A percentile compares a stretch with the other conserved stretches of the same genome.
Conservation (phyloP, 1,140 invertebrate genomes). For the Lepidurus packardi region DNA sequence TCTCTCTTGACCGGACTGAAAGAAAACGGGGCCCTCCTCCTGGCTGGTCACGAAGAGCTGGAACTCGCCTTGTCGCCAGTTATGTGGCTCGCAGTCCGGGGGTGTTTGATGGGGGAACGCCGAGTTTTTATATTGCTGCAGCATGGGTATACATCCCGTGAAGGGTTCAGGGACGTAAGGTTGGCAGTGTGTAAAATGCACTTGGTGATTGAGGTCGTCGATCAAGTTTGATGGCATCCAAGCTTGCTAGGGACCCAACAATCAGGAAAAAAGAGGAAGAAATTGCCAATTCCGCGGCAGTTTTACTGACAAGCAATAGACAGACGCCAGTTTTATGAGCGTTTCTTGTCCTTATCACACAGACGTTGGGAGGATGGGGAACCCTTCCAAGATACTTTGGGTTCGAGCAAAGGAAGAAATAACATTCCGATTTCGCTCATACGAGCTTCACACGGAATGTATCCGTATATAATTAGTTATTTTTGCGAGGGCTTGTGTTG, state of each 20-base stretch:
- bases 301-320: constrained; percentile 19
- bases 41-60: no score
- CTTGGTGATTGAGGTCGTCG: background rate
- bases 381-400: background rate
- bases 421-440: background rate
- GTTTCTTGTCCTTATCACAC: background rate
- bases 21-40: background rate
- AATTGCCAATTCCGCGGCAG: background rate
- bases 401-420: background rate
- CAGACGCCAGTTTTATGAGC: background rate
- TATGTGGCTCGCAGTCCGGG: no score
- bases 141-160: background rate
- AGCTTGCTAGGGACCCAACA: background rate
- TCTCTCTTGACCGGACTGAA: background rate
- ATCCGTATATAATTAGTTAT: no score
- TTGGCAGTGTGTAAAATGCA: constrained; percentile 1
- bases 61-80: no score
- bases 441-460: background rate
- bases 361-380: background rate
- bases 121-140: background rate
- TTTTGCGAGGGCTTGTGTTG: no score
- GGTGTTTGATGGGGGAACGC: no score
- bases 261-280: constrained; percentile 9
- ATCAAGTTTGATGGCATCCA: background rate
- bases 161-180: background rate